Evolutionary conservation across 2,888 invertebrate genomes (phyloP), one percentile per base, ranked within the genome.

Genomic region (Pinctada fucata): DNA sequence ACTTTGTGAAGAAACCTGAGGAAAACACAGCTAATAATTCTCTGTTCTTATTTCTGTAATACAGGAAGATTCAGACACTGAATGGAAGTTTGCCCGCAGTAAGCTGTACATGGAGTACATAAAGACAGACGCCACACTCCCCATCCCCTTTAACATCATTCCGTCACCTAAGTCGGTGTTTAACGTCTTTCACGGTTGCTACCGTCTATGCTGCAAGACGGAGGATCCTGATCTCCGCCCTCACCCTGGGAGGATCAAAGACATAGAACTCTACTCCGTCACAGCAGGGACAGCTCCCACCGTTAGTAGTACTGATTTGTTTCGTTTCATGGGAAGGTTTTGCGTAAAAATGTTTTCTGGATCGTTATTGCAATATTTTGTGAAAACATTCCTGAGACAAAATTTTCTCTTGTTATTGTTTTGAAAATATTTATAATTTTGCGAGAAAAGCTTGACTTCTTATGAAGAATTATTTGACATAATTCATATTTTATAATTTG

Each of bases 121-220:
- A 81, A 92, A 92, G 81, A 92, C 93, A 13, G 93, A 93, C 88
- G 84, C 91, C 75, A 91, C 92, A 94, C 83, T 96, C 95, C 92
- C 92, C 3, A 90, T 92, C n/a, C 92, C 92, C 2, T 90, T 92
- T 74, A 92, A 92, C 81, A 87, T 92, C 13, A 83, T 91, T n/a
- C 91, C 91, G 2, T 87, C 88, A 4, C 88, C 88, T 0, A 89
- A 89, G 75, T 83, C 86, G 6, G 49, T 85, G 13, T 81, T 79
- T 64, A 76, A 82, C 68, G 82, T 85, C 2, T 66, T 83, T 3
- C 45, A 49, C n/a, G 65, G 3, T 47, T 72, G 45, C 6, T 76
- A 79, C 50, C 45, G 78, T 1, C 79, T 79, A 31, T 82, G 79
- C 58, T 77, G 79, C 65, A 77, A 75, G 58, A 72, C 74, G 10